Percentiles rank a stretch among this genome's conserved stretches.
Evolutionary conservation across 2,888 invertebrate genomes (phyloP).

Genomic region (Malacosoma neustria): DNA sequence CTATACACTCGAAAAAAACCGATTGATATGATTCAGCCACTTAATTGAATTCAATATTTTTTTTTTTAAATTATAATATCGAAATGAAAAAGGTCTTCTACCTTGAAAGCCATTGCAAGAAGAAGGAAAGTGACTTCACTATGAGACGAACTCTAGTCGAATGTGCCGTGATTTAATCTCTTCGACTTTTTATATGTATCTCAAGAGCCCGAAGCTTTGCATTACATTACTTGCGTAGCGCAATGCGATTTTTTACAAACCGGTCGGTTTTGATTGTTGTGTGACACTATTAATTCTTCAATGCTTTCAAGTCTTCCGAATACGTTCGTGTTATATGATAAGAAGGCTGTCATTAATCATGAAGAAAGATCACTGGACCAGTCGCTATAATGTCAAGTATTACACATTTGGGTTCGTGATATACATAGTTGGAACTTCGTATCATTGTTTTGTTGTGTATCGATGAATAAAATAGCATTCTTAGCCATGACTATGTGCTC

Average conservation of each 20-base stretch:
- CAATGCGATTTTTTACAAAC: constrained; percentile 28
- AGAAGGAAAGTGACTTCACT: constrained; percentile 40
- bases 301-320: constrained; percentile 19
- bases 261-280: constrained; percentile 30
- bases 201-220: constrained; percentile 35
- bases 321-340: constrained; percentile 28
- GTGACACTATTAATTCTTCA: constrained; percentile 17
- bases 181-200: constrained; percentile 49
- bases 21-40: too few species aligned
- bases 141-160: constrained; percentile 47
- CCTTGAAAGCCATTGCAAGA: constrained; percentile 59
- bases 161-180: constrained; percentile 39
- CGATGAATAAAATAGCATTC: too few species aligned
- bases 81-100: constrained; percentile 15
- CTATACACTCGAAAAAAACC: too few species aligned
- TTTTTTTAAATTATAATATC: too few species aligned
- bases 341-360: constrained; percentile 47
- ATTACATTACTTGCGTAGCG: constrained; percentile 21
- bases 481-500: too few species aligned
- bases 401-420: too few species aligned
- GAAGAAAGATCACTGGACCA: constrained; percentile 58
- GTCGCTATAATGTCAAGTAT: too few species aligned
- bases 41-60: too few species aligned
- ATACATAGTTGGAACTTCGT: too few species aligned
- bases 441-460: too few species aligned